phyloP scores from a whole-genome alignment of 2,113 vertebrate species.

The Trichechus manatus region DNA sequence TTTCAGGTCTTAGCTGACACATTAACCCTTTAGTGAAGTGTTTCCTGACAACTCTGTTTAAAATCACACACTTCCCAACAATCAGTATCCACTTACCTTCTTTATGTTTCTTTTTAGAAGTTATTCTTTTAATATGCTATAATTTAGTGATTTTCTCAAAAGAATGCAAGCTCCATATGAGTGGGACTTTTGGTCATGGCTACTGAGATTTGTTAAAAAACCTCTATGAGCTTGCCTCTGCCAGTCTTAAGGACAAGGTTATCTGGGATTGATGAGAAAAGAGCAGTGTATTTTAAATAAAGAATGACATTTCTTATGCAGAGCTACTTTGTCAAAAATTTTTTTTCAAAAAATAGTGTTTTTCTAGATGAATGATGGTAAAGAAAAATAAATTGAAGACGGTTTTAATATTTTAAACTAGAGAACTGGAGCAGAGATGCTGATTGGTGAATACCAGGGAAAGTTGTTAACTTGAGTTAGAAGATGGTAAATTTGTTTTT shows the following conservation, averaged over 20 bases:
- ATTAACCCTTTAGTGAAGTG: not conserved
- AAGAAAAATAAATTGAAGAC: not conserved
- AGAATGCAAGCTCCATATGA: not conserved
- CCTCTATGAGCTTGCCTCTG: not conserved
- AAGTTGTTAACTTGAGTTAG: not conserved
- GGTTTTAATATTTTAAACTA: not conserved
- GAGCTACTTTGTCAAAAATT: not conserved
- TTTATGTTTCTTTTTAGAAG: not conserved
- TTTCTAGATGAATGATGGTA: not conserved
- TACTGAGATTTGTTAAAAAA: not conserved
- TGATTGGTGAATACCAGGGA: not conserved
- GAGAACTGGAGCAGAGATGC: not conserved
- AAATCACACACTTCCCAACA: not conserved
- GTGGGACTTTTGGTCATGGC: not conserved
- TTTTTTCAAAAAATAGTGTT: constrained; percentile 8
- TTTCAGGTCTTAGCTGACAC: not conserved
- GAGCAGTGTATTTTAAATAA: not conserved
- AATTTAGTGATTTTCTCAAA: not conserved
- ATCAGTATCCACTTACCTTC: not conserved
- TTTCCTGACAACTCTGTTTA: not conserved
- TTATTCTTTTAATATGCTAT: not conserved
- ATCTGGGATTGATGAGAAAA: not conserved
- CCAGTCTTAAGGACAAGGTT: not conserved
- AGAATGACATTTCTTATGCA: not conserved
- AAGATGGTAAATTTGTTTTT: not conserved